phyloP scores from a whole-genome alignment of 1,140 invertebrate genomes.

The Antheraea mylitta region DNA sequence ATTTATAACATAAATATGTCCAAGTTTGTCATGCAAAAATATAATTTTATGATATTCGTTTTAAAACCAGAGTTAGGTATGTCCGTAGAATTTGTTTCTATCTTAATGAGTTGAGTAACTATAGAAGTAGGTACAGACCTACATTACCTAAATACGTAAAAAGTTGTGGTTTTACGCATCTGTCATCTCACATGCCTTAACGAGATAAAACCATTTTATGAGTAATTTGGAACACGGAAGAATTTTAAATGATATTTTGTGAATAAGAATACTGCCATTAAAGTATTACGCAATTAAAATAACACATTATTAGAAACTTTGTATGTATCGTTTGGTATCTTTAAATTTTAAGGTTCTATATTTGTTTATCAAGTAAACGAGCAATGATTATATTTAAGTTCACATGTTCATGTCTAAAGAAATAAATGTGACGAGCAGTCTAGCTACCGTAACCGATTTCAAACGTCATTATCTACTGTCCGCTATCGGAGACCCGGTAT shows the following conservation, averaged over 20 bases:
- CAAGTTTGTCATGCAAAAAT: not conserved
- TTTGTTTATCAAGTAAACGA: not conserved
- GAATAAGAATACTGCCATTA: too few species aligned
- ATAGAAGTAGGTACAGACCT: constrained; percentile 40
- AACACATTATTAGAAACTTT: not conserved
- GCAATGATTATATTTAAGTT: constrained; percentile 12
- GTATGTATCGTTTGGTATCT: too few species aligned
- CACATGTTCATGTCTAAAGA: constrained; percentile 22
- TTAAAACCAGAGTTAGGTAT: constrained; percentile 7
- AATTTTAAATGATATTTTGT: not conserved
- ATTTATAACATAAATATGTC: not conserved
- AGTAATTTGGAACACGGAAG: constrained; percentile 1
- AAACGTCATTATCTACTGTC: constrained; percentile 57
- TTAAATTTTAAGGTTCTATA: not conserved
- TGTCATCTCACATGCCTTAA: not conserved
- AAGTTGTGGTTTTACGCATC: constrained; percentile 38
- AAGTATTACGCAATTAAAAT: not conserved
- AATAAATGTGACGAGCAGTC: constrained; percentile 53
- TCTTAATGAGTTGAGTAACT: constrained; percentile 61
- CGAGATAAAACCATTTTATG: not conserved
- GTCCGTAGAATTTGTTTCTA: constrained; percentile 29
- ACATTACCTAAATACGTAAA: constrained; percentile 41
- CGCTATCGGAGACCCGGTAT: constrained; percentile 69
- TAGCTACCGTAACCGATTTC: constrained; percentile 70
- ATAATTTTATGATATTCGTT: not conserved